Base-by-base conservation (phyloP, 2,113 vertebrate species). In the Pluvianellus socialis region DNA sequence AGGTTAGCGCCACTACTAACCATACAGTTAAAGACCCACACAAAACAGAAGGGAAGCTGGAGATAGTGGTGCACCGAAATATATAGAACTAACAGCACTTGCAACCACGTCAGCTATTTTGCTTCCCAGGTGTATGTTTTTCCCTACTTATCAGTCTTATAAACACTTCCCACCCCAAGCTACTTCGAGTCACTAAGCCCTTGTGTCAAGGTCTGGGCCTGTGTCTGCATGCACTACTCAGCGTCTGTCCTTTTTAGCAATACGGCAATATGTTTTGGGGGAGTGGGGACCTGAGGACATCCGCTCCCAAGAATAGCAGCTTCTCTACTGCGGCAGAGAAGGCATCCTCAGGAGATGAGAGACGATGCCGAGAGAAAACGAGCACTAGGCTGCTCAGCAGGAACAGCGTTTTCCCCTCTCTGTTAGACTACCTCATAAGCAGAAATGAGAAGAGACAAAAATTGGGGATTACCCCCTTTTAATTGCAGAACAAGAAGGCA, bases 91-190 rank as follows among this genome's bases (percentile, higher is more conserved):
- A 42, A 67, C 86, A 92, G 79, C 82, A 38, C 35, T 30, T 44
- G 38, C 73, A 90, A 85, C 35, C 35, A 27, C 6, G 5, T 35
- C 74, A 77, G 66, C 59, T 65, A 6, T 21, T 49, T 35, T 49
- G n/a, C 44, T 79, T 32, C 30, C 55, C 82, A 88, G 58, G 44
- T 73, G 79, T 22, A 63, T 5, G 30, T 3, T 56, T 45, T 35
- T 44, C 75, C 44, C 79, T 49, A 12, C 45, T 44, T 6, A 59
- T 27, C 88, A 73, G 58, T 10, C 74, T 56, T 42, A 42, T 1
- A 66, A 76, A 88, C 91, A 62, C 91, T 55, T 86, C 88, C 86
- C 75, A 92, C 73, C 71, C 28, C 18, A 8, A 59, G 82, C 42
- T 12, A 14, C 68, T 56, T 22, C 3, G 47, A 67, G 74, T 73